These are phyloP conservation scores for Terebella lapidaria DNA, from an alignment of 2,888 invertebrate species.

Conservation along the genomic window DNA sequence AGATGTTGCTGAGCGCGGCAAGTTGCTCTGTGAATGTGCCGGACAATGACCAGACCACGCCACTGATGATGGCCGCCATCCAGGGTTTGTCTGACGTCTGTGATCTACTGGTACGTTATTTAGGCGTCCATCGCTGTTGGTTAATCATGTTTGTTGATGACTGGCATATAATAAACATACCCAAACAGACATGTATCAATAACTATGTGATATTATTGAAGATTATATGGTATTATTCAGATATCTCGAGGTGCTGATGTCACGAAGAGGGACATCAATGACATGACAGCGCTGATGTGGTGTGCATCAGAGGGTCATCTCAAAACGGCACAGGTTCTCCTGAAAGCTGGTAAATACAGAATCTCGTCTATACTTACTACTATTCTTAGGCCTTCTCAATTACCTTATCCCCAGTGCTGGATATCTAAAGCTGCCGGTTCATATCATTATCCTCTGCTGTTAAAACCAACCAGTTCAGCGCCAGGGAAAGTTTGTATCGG, in stretches of 20 bases:
- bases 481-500: constrained; percentile 11
- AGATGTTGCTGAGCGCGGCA: constrained; percentile 27
- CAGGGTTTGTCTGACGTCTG: constrained; percentile 26
- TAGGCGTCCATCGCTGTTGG: no score
- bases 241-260: constrained; percentile 25
- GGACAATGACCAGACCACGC: constrained; percentile 27
- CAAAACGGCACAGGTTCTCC: constrained; percentile 18
- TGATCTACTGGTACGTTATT: constrained; percentile 25
- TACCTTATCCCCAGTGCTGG: not conserved
- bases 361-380: not conserved
- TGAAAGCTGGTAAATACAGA: constrained; percentile 24
- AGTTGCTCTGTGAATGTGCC: constrained; percentile 26
- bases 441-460: not conserved
- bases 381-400: not conserved
- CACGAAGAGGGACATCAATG: constrained; percentile 23
- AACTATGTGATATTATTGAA: no score
- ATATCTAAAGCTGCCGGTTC: no score
- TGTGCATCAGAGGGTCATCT: constrained; percentile 27
- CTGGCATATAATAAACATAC: no score
- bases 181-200: no score
- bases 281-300: constrained; percentile 30
- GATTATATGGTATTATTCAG: constrained; percentile 10
- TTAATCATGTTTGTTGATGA: no score
- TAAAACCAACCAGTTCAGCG: constrained; percentile 18
- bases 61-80: constrained; percentile 28